Evolutionary conservation across 2,888 invertebrate species (phyloP), one percentile per base, ranked within the genome.

Genomic region (Tetramorium bicarinatum): DNA sequence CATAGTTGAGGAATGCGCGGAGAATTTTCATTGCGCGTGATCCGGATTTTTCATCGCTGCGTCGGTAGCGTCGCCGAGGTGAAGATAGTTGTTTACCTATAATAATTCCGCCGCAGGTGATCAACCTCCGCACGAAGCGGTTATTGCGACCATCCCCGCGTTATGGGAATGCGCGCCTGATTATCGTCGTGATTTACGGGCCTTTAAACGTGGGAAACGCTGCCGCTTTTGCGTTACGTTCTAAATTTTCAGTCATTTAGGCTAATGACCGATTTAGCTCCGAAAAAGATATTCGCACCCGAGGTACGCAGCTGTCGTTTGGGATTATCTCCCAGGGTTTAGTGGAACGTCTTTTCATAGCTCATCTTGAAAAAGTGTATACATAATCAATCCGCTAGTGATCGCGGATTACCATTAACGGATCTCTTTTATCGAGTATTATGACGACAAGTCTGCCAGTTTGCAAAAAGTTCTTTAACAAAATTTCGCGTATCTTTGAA

Each of bases 1-100:
- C 62, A 54, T 13, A 41, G 34, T 41, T 34, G 9, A 41, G 72
- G 44, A 71, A 79, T 56, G 72, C 75, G 64, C 47, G n/a, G 79
- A 21, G 79, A 83, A 83, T 81, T 71, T 83, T 71, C 49, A 71
- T 80, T 59, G 83, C 71, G 61, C 62, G 80, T 8, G 54, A 52
- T 67, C 34, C n/a, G 21, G 8, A 80, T 72, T 80, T 80, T 80
- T 80, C 56, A 47, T 25, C 13, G 74, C 25, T 34, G 21, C 44
- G 13, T 59, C 47, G 74, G 72, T 72, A 79, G 72, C 79, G 18
- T 67, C 56, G 25, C n/a, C 29, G 47, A 44, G 44, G 79, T 44
- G 74, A 79, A 79, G 69, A 72, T 71, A 21, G 74, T 80, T 72
- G 59, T 80, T 80, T 80, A 59, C 72, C 44, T 71, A 71, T 77